These are phyloP conservation scores for Nudaria mundana DNA, from an alignment of 2,888 invertebrate genomes.

Conservation along the genomic window DNA sequence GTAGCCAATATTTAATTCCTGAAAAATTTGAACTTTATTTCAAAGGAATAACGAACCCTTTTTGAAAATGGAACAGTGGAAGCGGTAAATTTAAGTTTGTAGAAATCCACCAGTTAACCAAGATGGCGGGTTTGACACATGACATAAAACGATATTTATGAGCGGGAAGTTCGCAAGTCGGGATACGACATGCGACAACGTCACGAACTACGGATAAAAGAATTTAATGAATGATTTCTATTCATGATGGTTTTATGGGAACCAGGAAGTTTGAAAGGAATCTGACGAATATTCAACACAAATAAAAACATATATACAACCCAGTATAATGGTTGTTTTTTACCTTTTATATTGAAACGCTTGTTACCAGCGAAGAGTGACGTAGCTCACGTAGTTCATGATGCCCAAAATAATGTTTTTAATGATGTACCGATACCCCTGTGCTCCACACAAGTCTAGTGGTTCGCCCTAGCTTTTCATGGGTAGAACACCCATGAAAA, in stretches of 20 bases:
- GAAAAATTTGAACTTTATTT: slow-evolving; percentile 51
- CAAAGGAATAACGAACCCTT: slow-evolving; percentile 45
- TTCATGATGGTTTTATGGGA: slow-evolving; percentile 67
- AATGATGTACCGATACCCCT: no score
- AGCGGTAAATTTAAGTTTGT: slow-evolving; percentile 44
- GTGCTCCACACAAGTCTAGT: no score
- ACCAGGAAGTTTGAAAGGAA: slow-evolving; percentile 40
- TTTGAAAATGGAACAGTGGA: slow-evolving; percentile 32
- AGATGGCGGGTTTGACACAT: slow-evolving; percentile 74
- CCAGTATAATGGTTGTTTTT: slow-evolving; percentile 16
- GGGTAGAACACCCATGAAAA: no score
- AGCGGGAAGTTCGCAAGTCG: slow-evolving; percentile 71
- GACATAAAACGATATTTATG: slow-evolving; percentile 76
- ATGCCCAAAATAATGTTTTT: no score
- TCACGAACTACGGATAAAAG: slow-evolving; percentile 71
- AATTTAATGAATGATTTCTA: slow-evolving; percentile 67
- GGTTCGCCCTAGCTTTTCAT: no score
- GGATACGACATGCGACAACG: slow-evolving; percentile 71
- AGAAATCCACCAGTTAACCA: slow-evolving; percentile 55
- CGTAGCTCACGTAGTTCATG: no score
- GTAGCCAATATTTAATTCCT: slow-evolving; percentile 28
- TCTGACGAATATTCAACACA: slow-evolving; percentile 24
- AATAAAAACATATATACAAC: no score
- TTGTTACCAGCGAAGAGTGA: no score
- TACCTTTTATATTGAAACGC: no score